phyloP scores from a whole-genome alignment of 1,140 invertebrate species.

The Bicyclus anynana region DNA sequence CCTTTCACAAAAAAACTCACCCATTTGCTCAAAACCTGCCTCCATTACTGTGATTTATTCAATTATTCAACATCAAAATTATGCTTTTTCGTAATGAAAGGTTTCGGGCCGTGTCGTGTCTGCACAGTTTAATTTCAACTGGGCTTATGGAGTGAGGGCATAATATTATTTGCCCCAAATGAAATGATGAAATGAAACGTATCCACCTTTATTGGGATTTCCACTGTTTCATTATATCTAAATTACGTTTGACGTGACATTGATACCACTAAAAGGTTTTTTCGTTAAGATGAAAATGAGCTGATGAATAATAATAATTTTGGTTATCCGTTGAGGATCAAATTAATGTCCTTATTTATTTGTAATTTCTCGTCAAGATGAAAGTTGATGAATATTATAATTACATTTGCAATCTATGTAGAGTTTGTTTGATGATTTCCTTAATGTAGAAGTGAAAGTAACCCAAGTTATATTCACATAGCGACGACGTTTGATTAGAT shows the following conservation, averaged over 20 bases:
- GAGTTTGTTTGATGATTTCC: no score
- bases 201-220: neutral
- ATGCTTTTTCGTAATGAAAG: constrained; percentile 42
- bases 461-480: no score
- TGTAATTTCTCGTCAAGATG: no score
- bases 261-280: no score
- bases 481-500: no score
- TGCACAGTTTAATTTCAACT: constrained; percentile 24
- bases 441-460: no score
- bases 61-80: constrained; percentile 60
- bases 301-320: no score
- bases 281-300: no score
- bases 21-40: constrained; percentile 48
- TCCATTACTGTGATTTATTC: constrained; percentile 66
- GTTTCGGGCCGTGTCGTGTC: constrained; percentile 22
- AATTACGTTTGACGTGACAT: neutral
- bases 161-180: neutral
- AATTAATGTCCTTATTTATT: no score
- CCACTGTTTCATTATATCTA: neutral
- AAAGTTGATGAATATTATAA: no score
- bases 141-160: constrained; percentile 9
- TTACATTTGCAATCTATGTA: no score
- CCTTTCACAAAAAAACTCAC: constrained; percentile 40
- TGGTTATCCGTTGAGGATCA: no score
- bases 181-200: neutral